Conservation (phyloP, 2,113 vertebrate genomes). For the Parotia lawesii region DNA sequence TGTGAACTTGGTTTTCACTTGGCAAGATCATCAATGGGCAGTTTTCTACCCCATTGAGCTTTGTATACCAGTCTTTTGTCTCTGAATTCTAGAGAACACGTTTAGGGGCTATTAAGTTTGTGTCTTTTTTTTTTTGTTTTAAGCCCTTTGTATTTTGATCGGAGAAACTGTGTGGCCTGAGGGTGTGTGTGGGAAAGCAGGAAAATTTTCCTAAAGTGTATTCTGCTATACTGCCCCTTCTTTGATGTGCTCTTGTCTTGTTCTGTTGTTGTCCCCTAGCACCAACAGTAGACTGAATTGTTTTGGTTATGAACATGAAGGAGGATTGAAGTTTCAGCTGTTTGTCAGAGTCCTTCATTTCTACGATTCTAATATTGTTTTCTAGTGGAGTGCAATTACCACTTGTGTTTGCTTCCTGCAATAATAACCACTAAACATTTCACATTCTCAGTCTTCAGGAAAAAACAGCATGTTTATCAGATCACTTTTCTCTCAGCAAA, state of each 20-base stretch:
- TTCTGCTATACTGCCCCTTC: background rate
- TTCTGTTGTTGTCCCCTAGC: background rate
- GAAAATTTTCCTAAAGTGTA: background rate
- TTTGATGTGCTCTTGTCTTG: background rate
- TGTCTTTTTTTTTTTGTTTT: background rate
- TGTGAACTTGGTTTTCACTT: background rate
- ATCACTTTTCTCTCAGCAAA: background rate
- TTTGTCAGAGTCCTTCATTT: background rate
- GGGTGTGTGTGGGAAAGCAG: background rate
- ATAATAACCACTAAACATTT: background rate
- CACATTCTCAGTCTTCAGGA: background rate
- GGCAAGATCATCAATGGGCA: background rate
- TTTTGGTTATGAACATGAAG: background rate
- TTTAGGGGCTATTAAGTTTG: background rate
- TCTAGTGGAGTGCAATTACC: background rate
- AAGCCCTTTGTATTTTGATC: background rate
- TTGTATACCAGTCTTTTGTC: background rate
- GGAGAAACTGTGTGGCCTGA: background rate
- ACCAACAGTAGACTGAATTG: background rate
- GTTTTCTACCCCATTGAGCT: background rate
- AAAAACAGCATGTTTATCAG: background rate
- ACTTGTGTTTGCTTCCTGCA: background rate
- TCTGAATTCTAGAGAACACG: background rate
- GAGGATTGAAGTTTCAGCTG: background rate
- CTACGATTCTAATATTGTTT: background rate